Evolutionary conservation across 2,888 invertebrate genomes (phyloP).

Genomic region (Mythimna ferrago): DNA sequence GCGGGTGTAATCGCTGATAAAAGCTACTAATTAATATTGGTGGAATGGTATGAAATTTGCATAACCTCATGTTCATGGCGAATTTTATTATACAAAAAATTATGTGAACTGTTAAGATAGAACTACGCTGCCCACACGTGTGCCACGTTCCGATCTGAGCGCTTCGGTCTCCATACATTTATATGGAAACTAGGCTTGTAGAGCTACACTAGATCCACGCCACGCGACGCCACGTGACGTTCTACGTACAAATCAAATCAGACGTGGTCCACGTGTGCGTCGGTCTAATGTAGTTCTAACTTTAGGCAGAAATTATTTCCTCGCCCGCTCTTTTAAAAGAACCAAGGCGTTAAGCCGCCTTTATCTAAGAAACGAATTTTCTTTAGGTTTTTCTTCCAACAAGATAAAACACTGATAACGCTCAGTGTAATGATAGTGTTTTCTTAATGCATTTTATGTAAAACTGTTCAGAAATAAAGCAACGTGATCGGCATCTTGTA

Average conservation of each 20-base stretch:
- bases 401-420: constrained; percentile 54
- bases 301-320: background rate
- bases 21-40: constrained; percentile 17
- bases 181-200: too few relatives aligned
- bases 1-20: too few relatives aligned
- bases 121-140: too few relatives aligned
- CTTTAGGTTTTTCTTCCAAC: constrained; percentile 36
- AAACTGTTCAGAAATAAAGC: constrained; percentile 23
- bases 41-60: constrained; percentile 8
- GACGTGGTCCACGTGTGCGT: too few relatives aligned
- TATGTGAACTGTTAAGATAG: background rate
- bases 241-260: too few relatives aligned
- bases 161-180: too few relatives aligned
- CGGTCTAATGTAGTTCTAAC: too few relatives aligned
- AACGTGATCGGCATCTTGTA: background rate
- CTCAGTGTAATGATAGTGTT: constrained; percentile 15
- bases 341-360: constrained; percentile 20
- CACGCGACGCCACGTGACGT: too few relatives aligned
- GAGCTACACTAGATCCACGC: too few relatives aligned
- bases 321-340: constrained; percentile 27
- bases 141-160: too few relatives aligned
- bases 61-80: constrained; percentile 14
- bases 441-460: constrained; percentile 39
- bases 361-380: constrained; percentile 49
- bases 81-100: constrained; percentile 2